Percentiles rank a stretch among this genome's conserved stretches.
phyloP scores from a whole-genome alignment of 2,797 vertebrate genomes.

The Clarias fuscus region DNA sequence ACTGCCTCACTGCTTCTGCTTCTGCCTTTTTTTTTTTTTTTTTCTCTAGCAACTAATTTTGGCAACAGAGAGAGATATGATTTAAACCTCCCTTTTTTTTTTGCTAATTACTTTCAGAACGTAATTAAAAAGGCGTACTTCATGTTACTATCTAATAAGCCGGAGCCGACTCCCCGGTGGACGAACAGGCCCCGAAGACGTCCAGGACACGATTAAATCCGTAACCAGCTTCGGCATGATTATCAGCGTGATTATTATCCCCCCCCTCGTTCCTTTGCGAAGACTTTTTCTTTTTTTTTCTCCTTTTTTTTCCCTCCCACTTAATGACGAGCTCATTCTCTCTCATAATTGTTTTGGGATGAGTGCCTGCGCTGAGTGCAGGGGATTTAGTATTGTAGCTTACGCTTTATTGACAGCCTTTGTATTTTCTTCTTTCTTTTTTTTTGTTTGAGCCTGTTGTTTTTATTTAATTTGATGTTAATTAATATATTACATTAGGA shows the following conservation, averaged over 20 bases:
- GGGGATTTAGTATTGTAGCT: background rate
- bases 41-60: slow-evolving; percentile 60
- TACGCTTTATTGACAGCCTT: background rate
- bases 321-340: slow-evolving; percentile 22
- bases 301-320: background rate
- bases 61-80: slow-evolving; percentile 68
- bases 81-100: slow-evolving; percentile 64
- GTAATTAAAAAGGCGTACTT: slow-evolving; percentile 73
- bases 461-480: background rate
- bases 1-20: slow-evolving; percentile 19
- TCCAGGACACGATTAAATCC: slow-evolving; percentile 53
- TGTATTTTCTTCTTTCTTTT: background rate
- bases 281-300: slow-evolving; percentile 46
- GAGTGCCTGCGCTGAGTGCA: background rate
- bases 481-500: background rate
- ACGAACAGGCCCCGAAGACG: slow-evolving; percentile 59
- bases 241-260: slow-evolving; percentile 42
- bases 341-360: slow-evolving; percentile 22
- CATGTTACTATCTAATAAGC: slow-evolving; percentile 69
- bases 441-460: background rate
- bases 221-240: slow-evolving; percentile 50
- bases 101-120: slow-evolving; percentile 73
- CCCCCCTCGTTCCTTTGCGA: slow-evolving; percentile 21
- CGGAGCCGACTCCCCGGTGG: slow-evolving; percentile 62
- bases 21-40: slow-evolving; percentile 6